A percentile compares a stretch with the other conserved stretches of the same genome.
Conservation (phyloP, 2,888 invertebrate species). For the Ochlodes sylvanus region DNA sequence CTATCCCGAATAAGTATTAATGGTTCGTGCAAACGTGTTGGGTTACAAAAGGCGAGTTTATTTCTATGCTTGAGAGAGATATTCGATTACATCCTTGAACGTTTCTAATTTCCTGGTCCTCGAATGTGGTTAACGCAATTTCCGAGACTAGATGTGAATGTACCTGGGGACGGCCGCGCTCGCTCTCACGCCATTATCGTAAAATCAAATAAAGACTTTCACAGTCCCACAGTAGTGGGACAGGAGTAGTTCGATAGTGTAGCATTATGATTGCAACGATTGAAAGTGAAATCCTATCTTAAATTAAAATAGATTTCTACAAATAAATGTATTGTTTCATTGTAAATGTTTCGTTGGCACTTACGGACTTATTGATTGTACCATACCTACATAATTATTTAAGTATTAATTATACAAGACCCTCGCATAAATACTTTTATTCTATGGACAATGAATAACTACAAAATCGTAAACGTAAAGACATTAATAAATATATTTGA, state of each 20-base stretch:
- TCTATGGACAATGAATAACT: too few species aligned
- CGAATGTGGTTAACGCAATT: slow-evolving; percentile 83
- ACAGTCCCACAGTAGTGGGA: slow-evolving; percentile 61
- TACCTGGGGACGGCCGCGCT: slow-evolving; percentile 66
- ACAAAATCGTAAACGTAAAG: too few species aligned
- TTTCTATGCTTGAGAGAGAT: slow-evolving; percentile 68
- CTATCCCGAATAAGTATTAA: slow-evolving; percentile 25
- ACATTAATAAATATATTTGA: too few species aligned
- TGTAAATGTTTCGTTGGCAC: too few species aligned
- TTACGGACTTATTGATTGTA: too few species aligned
- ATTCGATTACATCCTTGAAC: slow-evolving; percentile 82
- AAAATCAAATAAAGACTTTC: slow-evolving; percentile 76
- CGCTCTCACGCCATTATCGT: slow-evolving; percentile 70
- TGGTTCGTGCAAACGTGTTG: slow-evolving; percentile 41
- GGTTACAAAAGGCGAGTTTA: slow-evolving; percentile 67
- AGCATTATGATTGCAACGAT: slow-evolving; percentile 38
- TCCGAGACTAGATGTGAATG: slow-evolving; percentile 73
- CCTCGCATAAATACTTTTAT: too few species aligned
- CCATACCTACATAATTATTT: too few species aligned
- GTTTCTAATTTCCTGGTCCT: slow-evolving; percentile 84
- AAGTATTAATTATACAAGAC: too few species aligned
- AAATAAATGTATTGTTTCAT: too few species aligned
- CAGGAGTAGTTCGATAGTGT: slow-evolving; percentile 44
- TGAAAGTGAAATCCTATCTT: slow-evolving; percentile 32
- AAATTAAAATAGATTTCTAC: slow-evolving; percentile 12